Conservation (phyloP, 2,797 vertebrate species). For the Carcharodon carcharias region DNA sequence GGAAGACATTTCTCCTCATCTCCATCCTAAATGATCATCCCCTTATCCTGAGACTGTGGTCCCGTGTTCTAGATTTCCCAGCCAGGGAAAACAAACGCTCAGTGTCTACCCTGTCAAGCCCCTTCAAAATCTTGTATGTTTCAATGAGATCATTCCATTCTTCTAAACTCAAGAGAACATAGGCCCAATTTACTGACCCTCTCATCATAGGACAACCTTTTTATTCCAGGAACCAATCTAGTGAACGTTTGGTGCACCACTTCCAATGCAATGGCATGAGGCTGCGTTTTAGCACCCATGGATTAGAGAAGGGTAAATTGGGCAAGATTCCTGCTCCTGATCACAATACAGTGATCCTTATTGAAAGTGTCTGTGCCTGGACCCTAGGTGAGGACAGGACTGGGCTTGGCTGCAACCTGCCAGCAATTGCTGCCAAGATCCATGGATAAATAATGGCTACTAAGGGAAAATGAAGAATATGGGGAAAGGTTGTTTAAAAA, state of each 20-base stretch:
- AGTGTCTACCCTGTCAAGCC: not conserved
- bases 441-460: not conserved
- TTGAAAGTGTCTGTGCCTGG: not conserved
- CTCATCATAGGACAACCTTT: not conserved
- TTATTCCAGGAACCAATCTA: not conserved
- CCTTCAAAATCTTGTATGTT: not conserved
- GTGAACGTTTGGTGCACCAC: not conserved
- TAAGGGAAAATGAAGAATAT: no score
- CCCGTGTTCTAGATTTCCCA: not conserved
- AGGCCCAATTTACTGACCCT: not conserved
- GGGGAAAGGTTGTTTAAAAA: not conserved
- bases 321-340: not conserved
- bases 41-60: not conserved
- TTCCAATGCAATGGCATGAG: not conserved
- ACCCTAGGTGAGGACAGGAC: not conserved
- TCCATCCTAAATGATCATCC: not conserved
- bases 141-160: not conserved
- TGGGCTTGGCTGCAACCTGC: not conserved
- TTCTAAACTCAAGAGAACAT: not conserved
- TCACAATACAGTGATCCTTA: not conserved
- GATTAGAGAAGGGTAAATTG: not conserved
- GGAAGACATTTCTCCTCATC: no score
- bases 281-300: not conserved
- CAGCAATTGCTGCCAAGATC: not conserved
- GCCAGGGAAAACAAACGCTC: not conserved